These are phyloP conservation scores for Magallana ariakensis DNA, from an alignment of 1,140 invertebrate species.

Conservation along the genomic window DNA sequence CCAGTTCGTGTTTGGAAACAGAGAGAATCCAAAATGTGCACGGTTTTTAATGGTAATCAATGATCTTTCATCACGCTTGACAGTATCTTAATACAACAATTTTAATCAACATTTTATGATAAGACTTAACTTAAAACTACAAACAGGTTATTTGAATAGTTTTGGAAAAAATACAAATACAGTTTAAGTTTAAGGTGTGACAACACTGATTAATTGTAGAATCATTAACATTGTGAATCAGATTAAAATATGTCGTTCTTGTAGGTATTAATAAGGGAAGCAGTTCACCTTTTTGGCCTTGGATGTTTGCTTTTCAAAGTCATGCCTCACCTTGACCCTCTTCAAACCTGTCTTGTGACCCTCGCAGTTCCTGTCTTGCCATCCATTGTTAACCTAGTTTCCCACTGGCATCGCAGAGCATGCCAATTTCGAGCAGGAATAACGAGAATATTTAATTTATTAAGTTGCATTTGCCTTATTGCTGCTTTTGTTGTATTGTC, in stretches of 20 bases:
- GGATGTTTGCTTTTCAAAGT: constrained; percentile 46
- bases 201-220: too few species aligned
- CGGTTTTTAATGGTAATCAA: constrained; percentile 43
- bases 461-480: background rate
- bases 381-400: constrained; percentile 37
- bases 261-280: constrained; percentile 46
- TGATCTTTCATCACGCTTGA: too few species aligned
- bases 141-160: too few species aligned
- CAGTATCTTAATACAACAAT: too few species aligned
- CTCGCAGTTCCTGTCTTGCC: constrained; percentile 41
- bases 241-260: background rate
- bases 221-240: too few species aligned
- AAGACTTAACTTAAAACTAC: too few species aligned
- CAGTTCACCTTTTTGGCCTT: constrained; percentile 43
- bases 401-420: constrained; percentile 34
- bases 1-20: constrained; percentile 46
- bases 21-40: constrained; percentile 17
- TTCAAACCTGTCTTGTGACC: constrained; percentile 42
- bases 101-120: too few species aligned
- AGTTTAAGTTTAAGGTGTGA: too few species aligned
- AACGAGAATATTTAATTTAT: background rate
- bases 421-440: background rate
- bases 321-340: constrained; percentile 44
- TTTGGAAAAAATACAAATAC: too few species aligned
- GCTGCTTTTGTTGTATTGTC: background rate